phyloP scores from a whole-genome alignment of 2,797 vertebrate genomes.

The Aeoliscus strigatus region DNA sequence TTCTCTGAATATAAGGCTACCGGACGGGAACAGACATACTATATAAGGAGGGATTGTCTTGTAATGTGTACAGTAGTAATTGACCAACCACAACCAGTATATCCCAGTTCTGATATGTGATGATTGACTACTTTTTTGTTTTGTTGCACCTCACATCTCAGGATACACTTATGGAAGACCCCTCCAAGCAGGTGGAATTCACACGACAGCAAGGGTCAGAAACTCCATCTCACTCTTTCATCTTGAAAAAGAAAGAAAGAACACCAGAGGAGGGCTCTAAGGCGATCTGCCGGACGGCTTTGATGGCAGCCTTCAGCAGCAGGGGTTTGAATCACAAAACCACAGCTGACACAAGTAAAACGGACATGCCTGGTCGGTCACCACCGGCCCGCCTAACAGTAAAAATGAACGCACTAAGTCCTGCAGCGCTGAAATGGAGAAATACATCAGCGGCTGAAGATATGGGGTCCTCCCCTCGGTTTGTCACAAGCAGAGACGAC shows the following conservation, averaged over 20 bases:
- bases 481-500: too few species aligned
- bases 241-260: constrained; percentile 50
- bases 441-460: constrained; percentile 12
- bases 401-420: constrained; percentile 10
- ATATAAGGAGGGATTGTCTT: too few species aligned
- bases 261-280: constrained; percentile 63
- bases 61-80: too few species aligned
- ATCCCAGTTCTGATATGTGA: too few species aligned
- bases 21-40: too few species aligned
- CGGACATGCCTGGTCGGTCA: background rate
- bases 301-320: constrained; percentile 53
- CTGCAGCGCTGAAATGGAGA: constrained; percentile 1
- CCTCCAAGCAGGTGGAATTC: constrained; percentile 10
- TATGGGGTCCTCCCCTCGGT: background rate
- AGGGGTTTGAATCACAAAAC: constrained; percentile 2
- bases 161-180: constrained; percentile 4
- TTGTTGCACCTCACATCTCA: constrained; percentile 10
- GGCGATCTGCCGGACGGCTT: constrained; percentile 60
- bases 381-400: background rate
- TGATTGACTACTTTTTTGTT: too few species aligned
- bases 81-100: too few species aligned
- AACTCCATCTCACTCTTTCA: constrained; percentile 20
- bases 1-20: too few species aligned
- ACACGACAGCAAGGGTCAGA: background rate
- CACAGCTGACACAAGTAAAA: background rate